Percentiles rank a stretch among this genome's conserved stretches.
These are phyloP conservation scores for Cyprinodon tularosa DNA, from an alignment of 2,113 vertebrate species.

Conservation along the genomic window DNA sequence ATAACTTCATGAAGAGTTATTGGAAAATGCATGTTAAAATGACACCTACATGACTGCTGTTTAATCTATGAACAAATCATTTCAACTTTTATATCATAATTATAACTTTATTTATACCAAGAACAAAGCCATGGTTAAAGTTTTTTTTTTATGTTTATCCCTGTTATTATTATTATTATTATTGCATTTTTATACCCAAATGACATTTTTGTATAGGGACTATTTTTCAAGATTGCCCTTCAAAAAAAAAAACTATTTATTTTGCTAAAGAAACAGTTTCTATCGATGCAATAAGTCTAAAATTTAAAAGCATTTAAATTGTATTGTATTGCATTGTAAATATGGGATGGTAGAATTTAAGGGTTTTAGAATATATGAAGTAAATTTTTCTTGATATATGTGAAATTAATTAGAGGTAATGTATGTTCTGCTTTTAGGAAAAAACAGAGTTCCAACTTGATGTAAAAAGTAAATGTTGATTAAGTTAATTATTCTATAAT, in stretches of 20 bases:
- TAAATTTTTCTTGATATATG: neutral
- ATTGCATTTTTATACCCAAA: neutral
- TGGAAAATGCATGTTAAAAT: constrained; percentile 34
- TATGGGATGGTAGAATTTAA: neutral
- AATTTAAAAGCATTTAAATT: neutral
- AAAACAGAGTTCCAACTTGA: no score
- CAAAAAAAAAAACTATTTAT: neutral
- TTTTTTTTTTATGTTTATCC: neutral
- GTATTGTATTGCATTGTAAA: no score
- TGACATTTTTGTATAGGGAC: neutral
- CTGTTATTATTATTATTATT: neutral
- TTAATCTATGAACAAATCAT: constrained; percentile 43
- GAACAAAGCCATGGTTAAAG: neutral
- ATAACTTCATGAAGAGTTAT: constrained; percentile 46
- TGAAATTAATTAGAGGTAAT: no score
- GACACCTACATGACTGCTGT: constrained; percentile 24
- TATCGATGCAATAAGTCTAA: neutral
- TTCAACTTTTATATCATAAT: neutral
- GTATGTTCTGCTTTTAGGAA: no score
- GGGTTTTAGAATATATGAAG: neutral
- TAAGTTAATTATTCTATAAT: no score
- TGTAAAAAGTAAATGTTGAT: no score
- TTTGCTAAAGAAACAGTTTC: neutral
- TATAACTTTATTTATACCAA: neutral
- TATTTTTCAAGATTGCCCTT: neutral